These are phyloP conservation scores for Gila robusta DNA, from an alignment of 2,797 vertebrate species.

Conservation along the genomic window DNA sequence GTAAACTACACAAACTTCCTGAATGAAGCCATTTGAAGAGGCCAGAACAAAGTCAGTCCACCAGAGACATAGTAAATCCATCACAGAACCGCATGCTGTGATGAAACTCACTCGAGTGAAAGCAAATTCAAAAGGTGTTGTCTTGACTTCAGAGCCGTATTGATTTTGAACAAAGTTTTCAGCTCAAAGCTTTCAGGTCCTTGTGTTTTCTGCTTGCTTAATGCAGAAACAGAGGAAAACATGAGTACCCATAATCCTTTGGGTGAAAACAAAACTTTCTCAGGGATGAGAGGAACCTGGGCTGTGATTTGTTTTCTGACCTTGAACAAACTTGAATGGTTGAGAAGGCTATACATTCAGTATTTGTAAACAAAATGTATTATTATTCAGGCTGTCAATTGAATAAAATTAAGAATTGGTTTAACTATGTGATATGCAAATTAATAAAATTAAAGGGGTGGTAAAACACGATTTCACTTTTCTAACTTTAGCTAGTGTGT, in stretches of 20 bases:
- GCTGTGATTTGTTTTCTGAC: conserved; percentile 32
- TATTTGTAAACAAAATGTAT: neutral
- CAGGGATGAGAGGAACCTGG: conserved; percentile 14
- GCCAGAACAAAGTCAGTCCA: conserved; percentile 47
- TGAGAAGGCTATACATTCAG: neutral
- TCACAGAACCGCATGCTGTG: conserved; percentile 39
- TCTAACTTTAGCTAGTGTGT: no score
- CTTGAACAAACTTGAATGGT: conserved; percentile 36
- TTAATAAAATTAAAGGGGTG: neutral
- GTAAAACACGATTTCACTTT: no score
- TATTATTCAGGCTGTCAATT: neutral
- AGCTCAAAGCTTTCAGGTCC: conserved; percentile 61
- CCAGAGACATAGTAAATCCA: conserved; percentile 51
- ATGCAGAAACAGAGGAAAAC: conserved; percentile 42
- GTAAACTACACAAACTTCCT: conserved; percentile 6
- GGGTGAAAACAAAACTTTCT: conserved; percentile 58
- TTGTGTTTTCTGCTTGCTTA: conserved; percentile 46
- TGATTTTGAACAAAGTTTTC: conserved; percentile 68
- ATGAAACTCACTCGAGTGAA: conserved; percentile 45
- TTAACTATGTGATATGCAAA: neutral
- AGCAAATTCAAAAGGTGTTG: conserved; percentile 61
- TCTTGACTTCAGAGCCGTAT: conserved; percentile 70
- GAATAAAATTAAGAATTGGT: neutral
- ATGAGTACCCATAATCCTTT: conserved; percentile 38
- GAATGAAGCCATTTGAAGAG: conserved; percentile 31